Evolutionary conservation across 2,113 vertebrate species (phyloP), one percentile per base, ranked within the genome.

Genomic region (Elgaria multicarinata): DNA sequence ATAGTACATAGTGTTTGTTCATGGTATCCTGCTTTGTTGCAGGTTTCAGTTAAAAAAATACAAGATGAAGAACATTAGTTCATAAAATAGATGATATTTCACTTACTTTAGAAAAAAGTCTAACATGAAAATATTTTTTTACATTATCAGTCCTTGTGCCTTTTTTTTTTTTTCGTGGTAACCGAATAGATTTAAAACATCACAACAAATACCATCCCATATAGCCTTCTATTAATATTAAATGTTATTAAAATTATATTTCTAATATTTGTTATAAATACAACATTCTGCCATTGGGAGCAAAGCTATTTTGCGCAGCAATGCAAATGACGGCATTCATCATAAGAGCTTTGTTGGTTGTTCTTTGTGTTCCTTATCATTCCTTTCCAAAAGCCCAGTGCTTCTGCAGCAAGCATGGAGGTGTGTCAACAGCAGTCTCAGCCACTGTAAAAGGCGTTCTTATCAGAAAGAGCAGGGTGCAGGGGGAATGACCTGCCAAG

Each of bases 361-460:
- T 97, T 96, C 98, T 98, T 97, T 97, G 97, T 97, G 95, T 71
- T 94, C 91, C 98, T 98, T 98, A 98, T 98, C 98, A 22, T 95
- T 94, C 93, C 89, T 87, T 96, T 46, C 93, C 95, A 96, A 96
- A 96, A 94, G 87, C 95, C 87, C 55, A 39, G 89, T 28, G 86
- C 90, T 77, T 92, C 91, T 33, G 90, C 90, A 42, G 81, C 31
- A 88, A 0, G 91, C 95, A 87, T 9, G 14, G 97, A 96, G 95
- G 97, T 97, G 96, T 92, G 91, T 96, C 96, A 44, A 71, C 90
- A 44, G 95, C 93, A 92, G 96, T 95, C 95, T 95, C 97, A 96
- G 96, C 94, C 5, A 28, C 97, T 91, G 97, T 97, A 97, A 98
- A 96, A 94, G 93, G 91, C 86, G 94, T 87, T 95, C 98, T 99